Evolutionary conservation across 2,797 vertebrate genomes (phyloP), one percentile per base, ranked within the genome.

Genomic region (Danio albolineatus): DNA sequence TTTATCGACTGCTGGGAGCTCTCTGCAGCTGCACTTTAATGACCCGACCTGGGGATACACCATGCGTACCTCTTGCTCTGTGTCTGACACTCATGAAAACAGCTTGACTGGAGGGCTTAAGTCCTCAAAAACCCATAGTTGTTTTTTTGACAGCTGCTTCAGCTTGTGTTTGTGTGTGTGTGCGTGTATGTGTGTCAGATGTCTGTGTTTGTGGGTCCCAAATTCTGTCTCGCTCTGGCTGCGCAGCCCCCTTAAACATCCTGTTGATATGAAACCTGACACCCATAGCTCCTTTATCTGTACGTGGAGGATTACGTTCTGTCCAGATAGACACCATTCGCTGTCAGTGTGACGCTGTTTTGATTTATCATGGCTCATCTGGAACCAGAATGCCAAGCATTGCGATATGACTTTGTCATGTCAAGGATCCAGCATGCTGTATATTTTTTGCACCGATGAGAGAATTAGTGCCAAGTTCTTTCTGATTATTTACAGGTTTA

Each of bases 41-140:
- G 91, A 93, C 90, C 91, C 90, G 91, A 92, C 89, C 85, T 83
- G 89, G 87, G 90, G 91, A 92, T 91, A 88, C 86, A 80, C 82
- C 82, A 79, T 84, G 86, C 76, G 87, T 86, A 83, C 85, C 87
- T 86, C 79, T 77, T 83, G 88, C 66, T 83, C 87, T 85, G 81
- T 83, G 87, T 87, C 89, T 81, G 86, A 79, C 65, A 66, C 88
- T 90, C 69, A 83, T 76, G 81, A 84, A 85, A 90, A 85, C 80
- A 88, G 87, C 87, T 84, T 85, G 90, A 87, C 85, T 87, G 84
- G 84, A 83, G 79, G 87, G 87, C 82, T 91, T 89, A 89, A 87
- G 80, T 86, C 86, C 83, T 79, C 65, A 17, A 74, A 81, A 80
- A 85, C 83, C 83, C 84, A 48, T 86, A 87, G 83, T 88, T 87